Conservation (phyloP, 2,888 invertebrate genomes). For the Anorthoa munda region DNA sequence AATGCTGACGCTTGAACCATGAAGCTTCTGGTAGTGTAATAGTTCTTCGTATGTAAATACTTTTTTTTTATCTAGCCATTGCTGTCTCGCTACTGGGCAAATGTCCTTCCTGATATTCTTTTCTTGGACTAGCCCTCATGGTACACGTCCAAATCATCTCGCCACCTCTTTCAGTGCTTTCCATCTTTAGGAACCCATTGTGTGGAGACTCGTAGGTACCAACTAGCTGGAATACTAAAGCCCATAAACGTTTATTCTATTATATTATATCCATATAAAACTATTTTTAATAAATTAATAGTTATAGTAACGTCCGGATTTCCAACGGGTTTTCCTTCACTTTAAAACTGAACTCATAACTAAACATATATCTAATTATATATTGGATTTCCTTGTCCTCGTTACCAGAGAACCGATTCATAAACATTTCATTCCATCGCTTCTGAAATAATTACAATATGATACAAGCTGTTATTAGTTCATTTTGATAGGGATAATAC, state of each 20-base stretch:
- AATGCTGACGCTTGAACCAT: neutral
- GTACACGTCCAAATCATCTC: too few species aligned
- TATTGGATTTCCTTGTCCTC: slow-evolving; percentile 6
- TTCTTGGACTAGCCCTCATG: too few species aligned
- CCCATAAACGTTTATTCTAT: neutral
- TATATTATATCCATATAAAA: slow-evolving; percentile 4
- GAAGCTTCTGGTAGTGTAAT: neutral
- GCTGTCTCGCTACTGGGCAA: too few species aligned
- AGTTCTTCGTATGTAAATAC: neutral
- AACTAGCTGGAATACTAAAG: neutral
- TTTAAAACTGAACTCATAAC: neutral
- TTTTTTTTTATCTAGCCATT: too few species aligned
- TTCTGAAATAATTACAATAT: slow-evolving; percentile 6
- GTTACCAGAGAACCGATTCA: neutral
- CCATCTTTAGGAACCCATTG: too few species aligned
- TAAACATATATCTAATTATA: slow-evolving; percentile 6
- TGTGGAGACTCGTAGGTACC: neutral
- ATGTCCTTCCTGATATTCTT: too few species aligned
- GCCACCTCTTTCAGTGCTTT: too few species aligned
- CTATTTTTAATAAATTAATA: slow-evolving; percentile 9
- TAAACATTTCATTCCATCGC: slow-evolving; percentile 13
- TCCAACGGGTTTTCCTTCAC: slow-evolving; percentile 28
- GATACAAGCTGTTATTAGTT: neutral
- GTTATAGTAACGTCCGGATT: slow-evolving; percentile 11
- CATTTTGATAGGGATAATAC: slow-evolving; percentile 1